Base-by-base conservation (phyloP, 2,797 vertebrate species). In the Vipera ursinii region DNA sequence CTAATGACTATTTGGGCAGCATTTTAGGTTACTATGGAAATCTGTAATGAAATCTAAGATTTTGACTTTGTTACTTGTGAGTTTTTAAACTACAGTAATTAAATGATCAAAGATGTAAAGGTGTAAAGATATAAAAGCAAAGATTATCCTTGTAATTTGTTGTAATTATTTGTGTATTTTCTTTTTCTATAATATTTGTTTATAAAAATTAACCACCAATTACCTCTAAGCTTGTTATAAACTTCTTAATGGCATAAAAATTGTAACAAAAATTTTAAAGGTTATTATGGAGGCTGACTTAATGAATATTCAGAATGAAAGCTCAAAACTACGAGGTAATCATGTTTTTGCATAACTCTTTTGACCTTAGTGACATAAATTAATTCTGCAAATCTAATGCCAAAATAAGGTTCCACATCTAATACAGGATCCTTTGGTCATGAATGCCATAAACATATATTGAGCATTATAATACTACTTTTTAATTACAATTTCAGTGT, bases 251-350 rank as follows among this genome's bases (percentile, higher is more conserved):
- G 96, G 93, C 95, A 95, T 91, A 95, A 96, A 96, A 97, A 94
- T 96, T 96, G 7, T 95, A 97, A 97, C 97, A 98, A 98, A 97
- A 97, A 97, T 97, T 96, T 94, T 96, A 97, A 97, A 97, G 89
- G 96, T 97, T 97, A 93, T 95, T 96, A 94, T 91, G 95, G 94
- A 94, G 96, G 95, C 2, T 96, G 97, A 97, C 95, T 97, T 98
- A 98, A 98, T 98, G 98, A 98, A 98, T 97, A 96, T 97, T 98
- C 97, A 97, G 98, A 98, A 98, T 98, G 97, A 98, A 98, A 98
- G 98, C 98, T 98, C 97, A 96, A 98, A 98, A 97, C 97, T 97
- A 96, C 93, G 95, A 96, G 95, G 96, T 96, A 98, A 98, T 98
- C 97, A 98, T 87, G 96, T 98, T 98, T 98, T 98, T 97, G 97